phyloP scores from a whole-genome alignment of 2,797 vertebrate genomes.

The Babyrousa celebensis region DNA sequence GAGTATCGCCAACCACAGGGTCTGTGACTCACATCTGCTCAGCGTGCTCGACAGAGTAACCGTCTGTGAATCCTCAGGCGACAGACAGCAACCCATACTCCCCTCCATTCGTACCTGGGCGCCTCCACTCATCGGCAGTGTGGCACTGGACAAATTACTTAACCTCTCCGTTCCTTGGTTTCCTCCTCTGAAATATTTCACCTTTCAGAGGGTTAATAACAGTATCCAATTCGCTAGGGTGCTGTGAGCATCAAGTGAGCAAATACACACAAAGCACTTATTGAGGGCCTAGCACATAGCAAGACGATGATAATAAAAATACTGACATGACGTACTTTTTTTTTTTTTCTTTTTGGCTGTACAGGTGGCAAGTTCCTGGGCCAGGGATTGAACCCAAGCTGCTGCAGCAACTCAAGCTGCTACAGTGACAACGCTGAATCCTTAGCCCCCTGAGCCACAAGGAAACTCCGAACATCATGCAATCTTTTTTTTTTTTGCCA shows the following conservation, averaged over 20 bases:
- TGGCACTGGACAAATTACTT: background rate
- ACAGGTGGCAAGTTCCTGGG: no score
- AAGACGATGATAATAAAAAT: no score
- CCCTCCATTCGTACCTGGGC: background rate
- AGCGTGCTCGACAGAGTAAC: background rate
- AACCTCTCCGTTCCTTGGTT: background rate
- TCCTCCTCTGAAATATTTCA: background rate
- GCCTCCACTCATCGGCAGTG: background rate
- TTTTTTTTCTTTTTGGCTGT: no score
- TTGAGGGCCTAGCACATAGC: background rate
- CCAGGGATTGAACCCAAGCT: no score
- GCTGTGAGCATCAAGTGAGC: background rate
- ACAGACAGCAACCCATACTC: slow-evolving; percentile 7
- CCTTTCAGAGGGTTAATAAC: background rate
- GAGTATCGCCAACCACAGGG: background rate
- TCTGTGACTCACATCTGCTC: background rate
- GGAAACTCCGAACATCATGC: no score
- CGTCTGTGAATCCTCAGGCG: background rate
- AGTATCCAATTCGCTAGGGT: background rate
- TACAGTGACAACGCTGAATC: no score
- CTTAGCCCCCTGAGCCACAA: no score
- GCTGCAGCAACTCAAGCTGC: no score
- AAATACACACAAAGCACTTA: background rate
- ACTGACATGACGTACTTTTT: no score
- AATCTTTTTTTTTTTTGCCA: no score